Conservation (phyloP, 2,888 invertebrate species). For the Salticus scenicus region DNA sequence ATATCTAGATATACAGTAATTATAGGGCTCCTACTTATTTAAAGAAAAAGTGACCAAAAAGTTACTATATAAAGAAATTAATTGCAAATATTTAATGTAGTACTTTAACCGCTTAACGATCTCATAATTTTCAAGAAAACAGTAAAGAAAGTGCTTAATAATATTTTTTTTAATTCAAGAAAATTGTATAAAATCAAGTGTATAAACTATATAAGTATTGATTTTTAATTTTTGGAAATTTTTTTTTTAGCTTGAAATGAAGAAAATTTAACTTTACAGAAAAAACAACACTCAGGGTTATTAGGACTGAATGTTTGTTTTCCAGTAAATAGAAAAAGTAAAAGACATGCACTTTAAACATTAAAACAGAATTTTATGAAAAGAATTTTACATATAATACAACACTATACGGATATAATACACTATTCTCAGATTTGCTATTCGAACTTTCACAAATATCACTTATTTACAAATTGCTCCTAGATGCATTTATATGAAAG, state of each 20-base stretch:
- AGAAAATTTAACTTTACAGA: background rate
- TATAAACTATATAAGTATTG: background rate
- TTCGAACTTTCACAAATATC: no score
- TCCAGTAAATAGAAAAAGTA: background rate
- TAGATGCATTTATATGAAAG: no score
- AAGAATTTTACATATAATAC: no score
- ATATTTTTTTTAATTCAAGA: background rate
- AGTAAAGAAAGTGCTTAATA: background rate
- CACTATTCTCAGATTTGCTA: no score
- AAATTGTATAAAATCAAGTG: slow-evolving; percentile 4
- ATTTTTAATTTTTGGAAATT: background rate
- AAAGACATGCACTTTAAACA: slow-evolving; percentile 28
- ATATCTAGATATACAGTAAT: no score
- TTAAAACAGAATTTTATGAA: background rate
- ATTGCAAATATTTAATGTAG: no score
- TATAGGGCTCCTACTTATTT: no score
- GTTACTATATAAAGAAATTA: no score
- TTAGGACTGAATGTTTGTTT: background rate
- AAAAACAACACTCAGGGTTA: slow-evolving; percentile 3
- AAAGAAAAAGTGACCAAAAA: no score
- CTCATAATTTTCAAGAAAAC: slow-evolving; percentile 2
- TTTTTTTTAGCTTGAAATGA: background rate
- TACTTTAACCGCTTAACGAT: no score
- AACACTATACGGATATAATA: no score
- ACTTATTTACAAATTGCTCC: no score